Percentiles rank a stretch among this genome's conserved stretches.
Conservation (phyloP, 2,888 invertebrate species). For the Conchocele bisecta region DNA sequence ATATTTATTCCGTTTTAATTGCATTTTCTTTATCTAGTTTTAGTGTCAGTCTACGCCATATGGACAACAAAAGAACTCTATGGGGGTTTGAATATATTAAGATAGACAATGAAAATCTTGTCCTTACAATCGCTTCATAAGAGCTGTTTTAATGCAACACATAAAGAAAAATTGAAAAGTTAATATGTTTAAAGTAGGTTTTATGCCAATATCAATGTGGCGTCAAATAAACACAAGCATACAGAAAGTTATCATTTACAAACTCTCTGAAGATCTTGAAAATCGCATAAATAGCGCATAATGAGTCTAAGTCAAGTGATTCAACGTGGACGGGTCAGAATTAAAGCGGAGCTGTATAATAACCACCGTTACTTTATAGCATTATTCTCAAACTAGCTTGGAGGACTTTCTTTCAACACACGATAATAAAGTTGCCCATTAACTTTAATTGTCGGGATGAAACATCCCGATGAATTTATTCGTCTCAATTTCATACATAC, state of each 20-base stretch:
- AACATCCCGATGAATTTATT: conserved; percentile 31
- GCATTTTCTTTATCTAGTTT: too few relatives aligned
- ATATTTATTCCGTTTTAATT: conserved; percentile 49
- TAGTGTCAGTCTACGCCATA: too few relatives aligned
- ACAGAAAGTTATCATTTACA: conserved; percentile 50
- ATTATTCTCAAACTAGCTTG: conserved; percentile 25
- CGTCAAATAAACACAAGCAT: conserved; percentile 60
- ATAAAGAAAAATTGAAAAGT: conserved; percentile 45
- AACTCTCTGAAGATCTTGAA: conserved; percentile 34
- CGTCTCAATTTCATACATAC: conserved; percentile 22
- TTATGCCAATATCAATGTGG: conserved; percentile 46
- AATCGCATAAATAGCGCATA: conserved; percentile 40
- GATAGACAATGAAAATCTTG: conserved; percentile 54
- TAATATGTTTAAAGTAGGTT: conserved; percentile 57
- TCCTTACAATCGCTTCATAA: conserved; percentile 54
- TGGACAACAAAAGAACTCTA: conserved; percentile 27
- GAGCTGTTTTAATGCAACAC: conserved; percentile 46
- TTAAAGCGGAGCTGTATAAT: neutral
- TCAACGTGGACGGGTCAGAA: conserved; percentile 14
- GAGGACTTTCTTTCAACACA: conserved; percentile 26
- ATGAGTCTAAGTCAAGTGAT: conserved; percentile 34
- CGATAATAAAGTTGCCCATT: conserved; percentile 38
- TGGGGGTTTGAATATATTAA: conserved; percentile 5
- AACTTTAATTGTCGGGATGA: conserved; percentile 41
- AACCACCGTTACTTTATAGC: conserved; percentile 26